These are phyloP conservation scores for Sebastes reedi DNA, from an alignment of 2,797 vertebrate genomes.

Conservation along the genomic window DNA sequence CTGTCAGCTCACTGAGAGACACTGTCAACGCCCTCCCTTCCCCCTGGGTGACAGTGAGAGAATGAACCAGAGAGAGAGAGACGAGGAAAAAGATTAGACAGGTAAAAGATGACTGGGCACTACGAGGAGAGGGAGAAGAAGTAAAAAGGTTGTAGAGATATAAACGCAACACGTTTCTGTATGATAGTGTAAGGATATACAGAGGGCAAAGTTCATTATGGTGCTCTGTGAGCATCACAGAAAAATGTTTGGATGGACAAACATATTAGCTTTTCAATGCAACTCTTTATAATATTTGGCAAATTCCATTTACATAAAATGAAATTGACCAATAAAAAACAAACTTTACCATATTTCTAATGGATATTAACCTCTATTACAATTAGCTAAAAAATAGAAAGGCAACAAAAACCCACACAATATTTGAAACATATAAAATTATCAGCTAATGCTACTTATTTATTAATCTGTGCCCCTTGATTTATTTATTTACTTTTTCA, in stretches of 20 bases:
- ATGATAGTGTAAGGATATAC: neutral
- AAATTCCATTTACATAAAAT: no score
- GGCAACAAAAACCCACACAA: no score
- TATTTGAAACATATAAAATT: no score
- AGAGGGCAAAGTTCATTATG: neutral
- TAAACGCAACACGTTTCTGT: neutral
- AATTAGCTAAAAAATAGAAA: no score
- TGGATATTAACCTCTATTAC: no score
- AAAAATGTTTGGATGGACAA: neutral
- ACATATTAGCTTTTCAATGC: no score
- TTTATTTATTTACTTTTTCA: no score
- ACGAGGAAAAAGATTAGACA: neutral
- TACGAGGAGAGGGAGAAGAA: neutral
- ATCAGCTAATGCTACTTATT: no score
- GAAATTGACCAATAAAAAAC: no score
- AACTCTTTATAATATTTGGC: no score
- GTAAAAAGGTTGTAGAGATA: neutral
- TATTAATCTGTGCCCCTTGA: no score
- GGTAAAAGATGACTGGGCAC: neutral
- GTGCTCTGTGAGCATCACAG: neutral
- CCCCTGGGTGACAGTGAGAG: constrained; percentile 14
- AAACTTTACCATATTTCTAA: no score
- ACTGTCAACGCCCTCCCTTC: constrained; percentile 28
- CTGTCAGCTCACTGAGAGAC: constrained; percentile 33
- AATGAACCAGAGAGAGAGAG: neutral